Base-by-base conservation (phyloP, 2,113 vertebrate species). In the Chaenogobius annularis region DNA sequence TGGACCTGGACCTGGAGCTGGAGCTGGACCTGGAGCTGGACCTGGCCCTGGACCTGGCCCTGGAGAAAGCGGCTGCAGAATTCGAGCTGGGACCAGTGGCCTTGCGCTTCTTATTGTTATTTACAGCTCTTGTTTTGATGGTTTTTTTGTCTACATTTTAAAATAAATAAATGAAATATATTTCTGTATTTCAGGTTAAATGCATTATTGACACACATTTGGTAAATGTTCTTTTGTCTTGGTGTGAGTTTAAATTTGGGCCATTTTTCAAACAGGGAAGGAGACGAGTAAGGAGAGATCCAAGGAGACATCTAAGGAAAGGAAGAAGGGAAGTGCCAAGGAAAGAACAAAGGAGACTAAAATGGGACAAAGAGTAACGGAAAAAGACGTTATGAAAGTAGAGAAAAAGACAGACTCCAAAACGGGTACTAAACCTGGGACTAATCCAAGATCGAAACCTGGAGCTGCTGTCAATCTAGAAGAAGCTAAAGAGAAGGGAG, bases 261-360 rank as follows among this genome's bases (percentile, higher is more conserved):
- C n/a, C 1, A 10, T 20, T 54, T 54, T 54, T n/a, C 50, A n/a
- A 54, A 20, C 50, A 54, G 50, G 19, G 19, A 54, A 54, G 50
- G 50, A n/a, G 12, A 46, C 44, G 12, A 46, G 44, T 13, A 10
- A 11, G 12, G 44, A 46, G 10, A 46, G 10, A 50, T 50, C 48
- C 97, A 96, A 89, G 97, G 40, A 43, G 40, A 43, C 40, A 48
- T 48, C 47, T 97, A 96, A 89, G 97, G 55, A 31, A 14, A 59
- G 3, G n/a, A 26, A 10, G 11, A 59, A 59, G 56, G 56, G 20
- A 19, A 14, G 20, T 12, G 23, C 23, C 20, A 58, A 58, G 55
- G 55, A 58, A 58, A 58, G 19, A 8, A 52, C n/a, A 12, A 58
- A 23, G n/a, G 54, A 56, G 22, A 19, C 26, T 11, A 58, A 58